Conservation (phyloP, 2,888 invertebrate species). For the Agrotis segetum region DNA sequence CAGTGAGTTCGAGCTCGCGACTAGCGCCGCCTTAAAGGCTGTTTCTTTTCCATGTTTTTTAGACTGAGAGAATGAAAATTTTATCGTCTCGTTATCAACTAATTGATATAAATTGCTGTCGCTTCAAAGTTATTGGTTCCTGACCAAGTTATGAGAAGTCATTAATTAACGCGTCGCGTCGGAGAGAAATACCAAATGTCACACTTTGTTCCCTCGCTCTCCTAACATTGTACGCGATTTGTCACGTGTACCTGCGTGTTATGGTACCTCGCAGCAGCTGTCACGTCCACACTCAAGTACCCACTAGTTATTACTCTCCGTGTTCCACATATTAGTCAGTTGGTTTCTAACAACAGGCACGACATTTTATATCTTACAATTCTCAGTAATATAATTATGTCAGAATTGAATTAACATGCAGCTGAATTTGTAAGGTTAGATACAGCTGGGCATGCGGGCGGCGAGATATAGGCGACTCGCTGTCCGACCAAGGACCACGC, state of each 20-base stretch:
- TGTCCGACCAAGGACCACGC: no score
- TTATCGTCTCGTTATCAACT: neutral
- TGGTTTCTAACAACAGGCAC: neutral
- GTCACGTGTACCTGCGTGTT: slow-evolving; percentile 16
- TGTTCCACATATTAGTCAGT: neutral
- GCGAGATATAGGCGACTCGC: no score
- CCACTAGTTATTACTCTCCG: slow-evolving; percentile 1
- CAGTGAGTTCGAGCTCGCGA: no score
- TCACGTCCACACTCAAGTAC: neutral
- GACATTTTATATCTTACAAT: no score
- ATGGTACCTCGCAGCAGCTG: slow-evolving; percentile 16
- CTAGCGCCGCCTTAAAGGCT: no score
- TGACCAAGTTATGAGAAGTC: neutral
- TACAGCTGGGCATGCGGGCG: no score
- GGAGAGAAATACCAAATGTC: slow-evolving; percentile 16
- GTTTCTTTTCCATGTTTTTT: no score
- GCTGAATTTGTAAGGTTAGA: no score
- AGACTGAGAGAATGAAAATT: no score
- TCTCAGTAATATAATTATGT: no score
- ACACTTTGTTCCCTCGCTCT: neutral
- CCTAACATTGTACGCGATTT: slow-evolving; percentile 23
- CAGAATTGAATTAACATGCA: no score
- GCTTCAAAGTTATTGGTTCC: slow-evolving; percentile 1
- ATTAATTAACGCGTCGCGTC: slow-evolving; percentile 3
- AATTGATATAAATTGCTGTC: neutral